These are phyloP conservation scores for Scomber scombrus DNA, from an alignment of 2,113 vertebrate species.

Conservation along the genomic window DNA sequence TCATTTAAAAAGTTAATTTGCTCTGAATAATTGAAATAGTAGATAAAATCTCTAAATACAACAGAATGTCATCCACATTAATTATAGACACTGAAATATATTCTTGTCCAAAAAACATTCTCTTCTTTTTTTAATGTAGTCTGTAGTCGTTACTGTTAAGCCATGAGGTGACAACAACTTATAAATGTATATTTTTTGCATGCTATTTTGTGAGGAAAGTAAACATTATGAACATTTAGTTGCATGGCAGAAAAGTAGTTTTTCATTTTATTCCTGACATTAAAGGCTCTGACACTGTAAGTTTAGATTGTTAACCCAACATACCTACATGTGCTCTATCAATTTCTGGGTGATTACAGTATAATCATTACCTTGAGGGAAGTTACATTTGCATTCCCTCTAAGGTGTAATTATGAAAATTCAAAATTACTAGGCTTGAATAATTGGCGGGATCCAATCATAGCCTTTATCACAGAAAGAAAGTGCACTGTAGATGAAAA, in stretches of 20 bases:
- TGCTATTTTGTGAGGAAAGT: neutral
- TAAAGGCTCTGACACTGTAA: too few relatives aligned
- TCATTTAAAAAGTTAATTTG: neutral
- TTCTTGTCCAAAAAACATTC: too few relatives aligned
- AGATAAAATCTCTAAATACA: too few relatives aligned
- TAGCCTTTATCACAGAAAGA: neutral
- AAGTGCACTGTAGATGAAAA: neutral
- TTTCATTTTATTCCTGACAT: too few relatives aligned
- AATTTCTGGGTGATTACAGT: neutral
- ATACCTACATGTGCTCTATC: too few relatives aligned
- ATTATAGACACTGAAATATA: too few relatives aligned
- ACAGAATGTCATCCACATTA: too few relatives aligned
- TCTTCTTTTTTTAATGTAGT: too few relatives aligned
- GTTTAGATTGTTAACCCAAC: too few relatives aligned
- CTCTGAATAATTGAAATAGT: neutral
- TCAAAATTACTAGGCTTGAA: constrained; percentile 1
- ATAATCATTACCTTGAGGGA: neutral
- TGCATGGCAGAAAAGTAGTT: neutral
- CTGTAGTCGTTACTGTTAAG: too few relatives aligned
- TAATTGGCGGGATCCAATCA: neutral
- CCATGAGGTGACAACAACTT: neutral
- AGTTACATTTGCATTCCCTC: neutral
- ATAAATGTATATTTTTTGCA: neutral
- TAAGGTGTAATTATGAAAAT: neutral
- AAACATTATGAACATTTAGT: too few relatives aligned